Base-by-base conservation (phyloP, 2,888 invertebrate genomes). In the Emmelina monodactyla region DNA sequence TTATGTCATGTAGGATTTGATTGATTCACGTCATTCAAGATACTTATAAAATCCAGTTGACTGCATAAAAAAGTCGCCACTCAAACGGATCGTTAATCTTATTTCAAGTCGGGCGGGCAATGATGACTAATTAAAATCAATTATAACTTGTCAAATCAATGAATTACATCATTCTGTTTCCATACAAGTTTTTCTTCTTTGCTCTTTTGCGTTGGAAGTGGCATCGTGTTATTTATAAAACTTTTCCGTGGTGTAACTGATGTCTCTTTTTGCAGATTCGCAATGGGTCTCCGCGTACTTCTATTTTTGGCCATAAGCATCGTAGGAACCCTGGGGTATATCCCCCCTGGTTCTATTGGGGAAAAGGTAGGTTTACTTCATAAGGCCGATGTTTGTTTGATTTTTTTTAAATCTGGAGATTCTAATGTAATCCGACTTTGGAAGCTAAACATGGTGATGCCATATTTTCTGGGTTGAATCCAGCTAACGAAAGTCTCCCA, bases 311-410 rank as follows among this genome's bases (percentile, higher is more conserved):
- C 49, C 56, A 60, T 75, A 63, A 67, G 63, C 67, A 62, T 72
- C 65, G 72, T 58, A 51, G 76, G 70, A 45, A 57, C 63, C 50
- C 68, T 70, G 65, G 81, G 58, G 49, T 79, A 63, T 70, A 73
- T 73, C 70, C 81, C 76, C 71, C 81, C 65, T 72, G 81, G 81
- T 73, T 75, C 78, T 69, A 72, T 75, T 75, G 78, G 79, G 72
- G 80, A 62, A 68, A 75, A 75, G 66, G 79, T 81, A 41, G 44
- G 62, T 48, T 32, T 15, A 11, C 14, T 15, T 16, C 16, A 22
- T 14, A 14, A 28, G 28, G 16, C 14, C 5, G 11, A 15, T 28
- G 13, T 32, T 29, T 9, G 10, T 11, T 19, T 14, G 14, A 13
- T 30, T 14, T n/a, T 33, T 13, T 28, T 32, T 16, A n/a, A n/a